These are phyloP conservation scores for Xestia sexstrigata DNA, from an alignment of 2,888 invertebrate species.

Conservation along the genomic window DNA sequence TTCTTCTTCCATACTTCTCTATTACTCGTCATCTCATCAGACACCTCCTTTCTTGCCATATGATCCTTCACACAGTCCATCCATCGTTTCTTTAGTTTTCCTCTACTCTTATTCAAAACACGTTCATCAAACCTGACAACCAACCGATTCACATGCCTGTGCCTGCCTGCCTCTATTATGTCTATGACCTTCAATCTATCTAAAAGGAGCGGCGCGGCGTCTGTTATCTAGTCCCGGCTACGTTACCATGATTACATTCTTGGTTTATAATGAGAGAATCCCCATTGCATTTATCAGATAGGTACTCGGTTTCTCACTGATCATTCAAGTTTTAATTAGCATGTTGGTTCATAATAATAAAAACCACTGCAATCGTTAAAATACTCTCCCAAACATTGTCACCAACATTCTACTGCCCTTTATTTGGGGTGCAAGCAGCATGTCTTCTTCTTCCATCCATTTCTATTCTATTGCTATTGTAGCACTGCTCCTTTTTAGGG, in stretches of 20 bases:
- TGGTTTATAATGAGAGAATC: constrained; percentile 21
- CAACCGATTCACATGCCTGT: not conserved
- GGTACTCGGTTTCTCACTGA: not conserved
- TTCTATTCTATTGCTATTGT: no score
- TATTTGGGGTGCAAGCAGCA: not conserved
- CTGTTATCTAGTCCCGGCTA: constrained; percentile 25
- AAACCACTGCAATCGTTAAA: not conserved
- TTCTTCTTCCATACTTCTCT: no score
- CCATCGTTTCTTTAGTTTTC: no score
- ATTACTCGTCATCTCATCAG: no score
- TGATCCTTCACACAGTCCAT: no score
- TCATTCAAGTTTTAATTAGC: not conserved
- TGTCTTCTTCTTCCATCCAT: not conserved
- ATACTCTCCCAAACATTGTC: not conserved
- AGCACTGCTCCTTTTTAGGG: not conserved
- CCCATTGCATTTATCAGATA: constrained; percentile 4
- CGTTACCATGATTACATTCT: constrained; percentile 26
- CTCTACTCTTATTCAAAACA: not conserved
- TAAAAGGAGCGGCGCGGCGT: constrained; percentile 43
- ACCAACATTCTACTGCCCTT: not conserved
- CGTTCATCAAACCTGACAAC: not conserved
- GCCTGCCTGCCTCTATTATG: constrained; percentile 7
- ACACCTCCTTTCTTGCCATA: no score
- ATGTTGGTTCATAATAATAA: not conserved
- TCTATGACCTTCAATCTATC: constrained; percentile 26